Evolutionary conservation across 2,888 invertebrate species (phyloP).

Genomic region (Choristoneura rosaceana): DNA sequence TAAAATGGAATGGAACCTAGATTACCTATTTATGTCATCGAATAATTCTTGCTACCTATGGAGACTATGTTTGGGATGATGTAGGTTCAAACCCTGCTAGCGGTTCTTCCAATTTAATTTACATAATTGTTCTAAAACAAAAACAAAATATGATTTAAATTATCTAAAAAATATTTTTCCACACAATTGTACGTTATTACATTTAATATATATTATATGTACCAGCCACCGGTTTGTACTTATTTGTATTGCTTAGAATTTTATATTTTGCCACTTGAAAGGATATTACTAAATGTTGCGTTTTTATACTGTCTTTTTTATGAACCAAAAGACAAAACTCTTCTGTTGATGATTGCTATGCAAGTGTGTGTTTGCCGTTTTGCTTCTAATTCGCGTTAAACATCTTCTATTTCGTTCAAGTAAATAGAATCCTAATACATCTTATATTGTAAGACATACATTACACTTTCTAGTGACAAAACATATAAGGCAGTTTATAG

Average conservation of each 20-base stretch:
- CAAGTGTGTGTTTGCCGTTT: too few relatives aligned
- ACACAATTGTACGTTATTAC: neutral
- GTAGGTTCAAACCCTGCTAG: neutral
- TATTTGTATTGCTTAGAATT: conserved; percentile 4
- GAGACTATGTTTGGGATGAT: neutral
- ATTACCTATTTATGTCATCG: too few relatives aligned
- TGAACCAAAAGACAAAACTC: too few relatives aligned
- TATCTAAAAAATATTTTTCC: too few relatives aligned
- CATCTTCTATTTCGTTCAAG: too few relatives aligned
- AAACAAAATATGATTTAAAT: neutral
- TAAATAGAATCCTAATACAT: neutral
- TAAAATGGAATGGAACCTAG: too few relatives aligned
- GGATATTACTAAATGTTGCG: neutral
- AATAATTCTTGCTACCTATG: too few relatives aligned
- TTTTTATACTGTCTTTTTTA: too few relatives aligned
- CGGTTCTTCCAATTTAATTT: neutral
- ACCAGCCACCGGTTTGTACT: conserved; percentile 9
- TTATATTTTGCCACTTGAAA: conserved; percentile 3
- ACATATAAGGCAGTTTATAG: neutral
- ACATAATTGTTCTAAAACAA: neutral
- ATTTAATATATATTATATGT: neutral
- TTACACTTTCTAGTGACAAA: conserved; percentile 8
- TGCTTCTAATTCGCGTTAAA: too few relatives aligned
- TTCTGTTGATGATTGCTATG: too few relatives aligned
- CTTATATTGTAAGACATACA: neutral